phyloP scores from a whole-genome alignment of 2,113 vertebrate species.

The Notechis scutatus region DNA sequence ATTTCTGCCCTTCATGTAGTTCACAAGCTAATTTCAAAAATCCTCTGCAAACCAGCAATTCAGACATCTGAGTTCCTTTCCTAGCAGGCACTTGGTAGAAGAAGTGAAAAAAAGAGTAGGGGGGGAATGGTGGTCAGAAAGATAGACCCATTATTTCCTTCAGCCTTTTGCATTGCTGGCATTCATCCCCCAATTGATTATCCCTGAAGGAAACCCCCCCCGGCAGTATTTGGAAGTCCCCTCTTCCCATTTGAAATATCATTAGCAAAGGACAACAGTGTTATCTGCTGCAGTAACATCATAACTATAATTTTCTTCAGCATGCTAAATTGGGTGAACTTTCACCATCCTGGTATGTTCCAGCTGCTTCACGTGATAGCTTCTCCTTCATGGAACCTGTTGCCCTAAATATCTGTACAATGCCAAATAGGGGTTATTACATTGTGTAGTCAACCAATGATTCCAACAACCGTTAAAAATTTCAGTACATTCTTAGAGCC shows the following conservation, averaged over 20 bases:
- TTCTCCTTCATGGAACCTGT: neutral
- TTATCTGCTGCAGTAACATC: neutral
- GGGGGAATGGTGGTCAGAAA: neutral
- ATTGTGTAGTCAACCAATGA: neutral
- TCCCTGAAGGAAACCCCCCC: neutral
- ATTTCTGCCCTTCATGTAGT: neutral
- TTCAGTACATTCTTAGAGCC: neutral
- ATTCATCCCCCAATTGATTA: neutral
- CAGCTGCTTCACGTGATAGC: neutral
- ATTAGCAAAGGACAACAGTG: slow-evolving; percentile 26
- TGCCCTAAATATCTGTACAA: neutral
- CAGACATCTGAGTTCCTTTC: neutral
- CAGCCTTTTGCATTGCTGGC: neutral
- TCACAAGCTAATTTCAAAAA: neutral
- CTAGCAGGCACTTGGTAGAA: neutral
- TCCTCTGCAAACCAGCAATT: neutral
- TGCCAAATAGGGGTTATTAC: neutral
- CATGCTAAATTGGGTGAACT: neutral
- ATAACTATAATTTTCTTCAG: neutral
- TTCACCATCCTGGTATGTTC: neutral
- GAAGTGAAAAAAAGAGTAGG: neutral
- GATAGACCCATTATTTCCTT: neutral
- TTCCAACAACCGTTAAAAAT: neutral
- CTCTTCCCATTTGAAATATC: neutral
- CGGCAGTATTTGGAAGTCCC: neutral